A percentile compares a stretch with the other conserved stretches of the same genome.
Evolutionary conservation across 2,113 vertebrate genomes (phyloP).

Genomic region (Lepidothrix coronata): DNA sequence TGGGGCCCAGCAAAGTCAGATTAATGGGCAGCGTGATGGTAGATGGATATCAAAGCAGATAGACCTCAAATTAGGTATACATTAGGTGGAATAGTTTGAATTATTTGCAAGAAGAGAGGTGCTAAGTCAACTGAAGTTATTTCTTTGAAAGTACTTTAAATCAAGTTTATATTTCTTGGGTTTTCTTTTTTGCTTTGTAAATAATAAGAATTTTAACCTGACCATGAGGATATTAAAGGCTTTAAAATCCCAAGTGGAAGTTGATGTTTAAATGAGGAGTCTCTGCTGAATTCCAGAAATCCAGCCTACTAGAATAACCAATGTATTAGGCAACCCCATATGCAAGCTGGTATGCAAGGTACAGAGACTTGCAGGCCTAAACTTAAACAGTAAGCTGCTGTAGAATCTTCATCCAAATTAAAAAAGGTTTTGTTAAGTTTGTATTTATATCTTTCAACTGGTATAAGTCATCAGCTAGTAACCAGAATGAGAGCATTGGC

Average conservation of each 20-base stretch:
- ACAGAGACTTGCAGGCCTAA: not conserved
- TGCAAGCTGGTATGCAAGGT: not conserved
- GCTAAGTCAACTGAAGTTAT: not conserved
- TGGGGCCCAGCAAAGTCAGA: not conserved
- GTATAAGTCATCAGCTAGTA: not conserved
- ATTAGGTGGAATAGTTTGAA: not conserved
- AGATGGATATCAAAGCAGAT: not conserved
- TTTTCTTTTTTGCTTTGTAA: not conserved
- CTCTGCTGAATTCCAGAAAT: not conserved
- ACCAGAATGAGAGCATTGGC: not conserved
- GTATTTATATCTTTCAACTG: not conserved
- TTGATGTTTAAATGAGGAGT: not conserved
- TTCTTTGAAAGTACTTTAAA: not conserved
- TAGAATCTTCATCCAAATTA: not conserved
- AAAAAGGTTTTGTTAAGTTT: not conserved
- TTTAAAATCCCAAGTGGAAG: not conserved
- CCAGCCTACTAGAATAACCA: not conserved
- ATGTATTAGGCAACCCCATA: not conserved
- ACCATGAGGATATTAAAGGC: not conserved
- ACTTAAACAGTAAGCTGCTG: not conserved
- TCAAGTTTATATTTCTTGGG: not conserved
- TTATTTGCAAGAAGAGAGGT: not conserved
- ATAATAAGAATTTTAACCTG: not conserved
- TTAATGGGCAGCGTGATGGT: not conserved
- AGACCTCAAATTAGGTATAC: not conserved